These are phyloP conservation scores for Lerema accius DNA, from an alignment of 1,140 invertebrate genomes.

Conservation along the genomic window DNA sequence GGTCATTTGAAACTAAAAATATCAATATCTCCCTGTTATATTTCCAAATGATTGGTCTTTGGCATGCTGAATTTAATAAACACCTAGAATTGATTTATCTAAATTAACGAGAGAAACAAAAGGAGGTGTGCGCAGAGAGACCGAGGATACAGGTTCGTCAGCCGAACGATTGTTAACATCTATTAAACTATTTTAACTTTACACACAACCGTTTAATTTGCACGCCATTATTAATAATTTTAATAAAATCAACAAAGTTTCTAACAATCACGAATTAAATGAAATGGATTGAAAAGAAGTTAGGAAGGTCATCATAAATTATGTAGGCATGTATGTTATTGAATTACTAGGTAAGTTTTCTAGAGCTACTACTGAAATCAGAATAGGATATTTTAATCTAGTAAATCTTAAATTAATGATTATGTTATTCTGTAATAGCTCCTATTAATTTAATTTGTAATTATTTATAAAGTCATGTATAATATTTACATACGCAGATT, in stretches of 20 bases:
- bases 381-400: slow-evolving; percentile 69
- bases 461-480: slow-evolving; percentile 78
- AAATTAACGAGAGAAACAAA: slow-evolving; percentile 39
- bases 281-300: slow-evolving; percentile 49
- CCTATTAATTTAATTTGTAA: slow-evolving; percentile 76
- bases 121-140: slow-evolving; percentile 62
- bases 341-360: slow-evolving; percentile 41
- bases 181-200: slow-evolving; percentile 80
- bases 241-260: slow-evolving; percentile 63
- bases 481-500: slow-evolving; percentile 73
- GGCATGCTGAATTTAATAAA: slow-evolving; percentile 66
- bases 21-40: slow-evolving; percentile 77
- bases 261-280: slow-evolving; percentile 46
- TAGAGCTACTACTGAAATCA: slow-evolving; percentile 75
- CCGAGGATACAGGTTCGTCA: slow-evolving; percentile 61
- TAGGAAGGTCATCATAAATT: slow-evolving; percentile 49
- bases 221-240: slow-evolving; percentile 75
- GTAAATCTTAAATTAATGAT: slow-evolving; percentile 76
- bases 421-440: slow-evolving; percentile 78
- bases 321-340: slow-evolving; percentile 54
- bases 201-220: slow-evolving; percentile 82
- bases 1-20: slow-evolving; percentile 65
- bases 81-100: slow-evolving; percentile 51
- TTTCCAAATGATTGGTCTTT: slow-evolving; percentile 78
- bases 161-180: slow-evolving; percentile 68